Base-by-base conservation (phyloP, 2,797 vertebrate genomes). In the Phrynocephalus guinanensis region DNA sequence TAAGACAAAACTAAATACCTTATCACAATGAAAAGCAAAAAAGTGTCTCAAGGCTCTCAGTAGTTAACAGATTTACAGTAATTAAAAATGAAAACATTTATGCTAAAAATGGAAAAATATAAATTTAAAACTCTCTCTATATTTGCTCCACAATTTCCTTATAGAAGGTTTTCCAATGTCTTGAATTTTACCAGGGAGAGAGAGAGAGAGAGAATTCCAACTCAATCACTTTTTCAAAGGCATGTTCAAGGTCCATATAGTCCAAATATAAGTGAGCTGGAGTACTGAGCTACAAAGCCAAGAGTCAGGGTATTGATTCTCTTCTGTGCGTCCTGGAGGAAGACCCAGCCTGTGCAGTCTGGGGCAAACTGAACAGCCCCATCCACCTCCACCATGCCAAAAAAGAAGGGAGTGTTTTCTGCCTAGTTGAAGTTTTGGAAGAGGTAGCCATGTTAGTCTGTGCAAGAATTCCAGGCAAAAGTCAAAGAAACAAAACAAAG, bases 211-310 rank as follows among this genome's bases (percentile, higher is more conserved):
- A 56, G 52, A 13, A 56, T 56, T 56, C 9, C 52, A 92, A 18
- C 9, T 60, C 15, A 60, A 9, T 60, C 93, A 94, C 88, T 90
- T 85, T 86, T 75, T 79, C 93, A 92, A 94, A 93, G 93, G 92
- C 93, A 94, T 93, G 86, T 92, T 88, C 38, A 5, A 93, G 84
- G 92, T 93, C 91, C 94, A 92, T 91, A 91, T 93, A 93, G 93
- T 86, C 88, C 91, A 92, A 94, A 94, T 93, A 15, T 63, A 20
- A 63, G 60, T 63, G 18, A 63, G 18, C 20, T 63, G 60, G 60
- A 3, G 4, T 63, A 63, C 18, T 16, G 60, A 63, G 60, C 60
- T 63, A 5, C 60, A 63, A 13, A 63, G 60, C 16, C 60, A 63
- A 5, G 15, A 63, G 60, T 63, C 18, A 20, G 60, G 60, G 4